Percentiles rank a stretch among this genome's conserved stretches.
phyloP scores from a whole-genome alignment of 2,797 vertebrate species.

The Peromyscus eremicus region DNA sequence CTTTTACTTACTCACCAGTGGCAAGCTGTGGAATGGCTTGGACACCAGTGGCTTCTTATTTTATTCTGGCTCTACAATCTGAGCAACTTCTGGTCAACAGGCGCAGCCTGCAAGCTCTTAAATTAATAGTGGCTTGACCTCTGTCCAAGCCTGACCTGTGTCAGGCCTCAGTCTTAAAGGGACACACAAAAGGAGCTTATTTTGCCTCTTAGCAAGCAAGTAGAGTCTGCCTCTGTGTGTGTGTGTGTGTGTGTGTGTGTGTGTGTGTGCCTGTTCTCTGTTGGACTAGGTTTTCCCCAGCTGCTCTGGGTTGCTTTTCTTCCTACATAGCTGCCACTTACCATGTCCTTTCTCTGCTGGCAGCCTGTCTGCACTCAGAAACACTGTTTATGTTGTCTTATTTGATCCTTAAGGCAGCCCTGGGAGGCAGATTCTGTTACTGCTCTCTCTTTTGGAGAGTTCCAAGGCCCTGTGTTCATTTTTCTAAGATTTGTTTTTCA shows the following conservation, averaged over 20 bases:
- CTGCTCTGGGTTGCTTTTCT: background rate
- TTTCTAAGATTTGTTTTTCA: slow-evolving; percentile 37
- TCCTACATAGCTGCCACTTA: background rate
- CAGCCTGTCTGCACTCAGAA: background rate
- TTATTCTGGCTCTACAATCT: background rate
- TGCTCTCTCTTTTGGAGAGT: background rate
- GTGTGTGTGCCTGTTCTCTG: background rate
- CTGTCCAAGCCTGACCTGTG: background rate
- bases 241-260: no score
- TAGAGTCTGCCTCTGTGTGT: background rate
- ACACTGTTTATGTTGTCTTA: background rate
- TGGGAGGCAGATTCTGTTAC: background rate
- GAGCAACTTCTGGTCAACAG: background rate
- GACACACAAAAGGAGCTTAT: background rate
- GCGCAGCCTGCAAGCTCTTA: background rate
- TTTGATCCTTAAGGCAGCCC: background rate
- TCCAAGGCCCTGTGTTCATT: background rate
- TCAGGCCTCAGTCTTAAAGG: background rate
- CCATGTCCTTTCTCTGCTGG: background rate
- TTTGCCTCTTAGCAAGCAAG: background rate
- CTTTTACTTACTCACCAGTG: background rate
- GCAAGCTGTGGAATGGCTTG: background rate
- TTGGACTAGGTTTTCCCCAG: background rate
- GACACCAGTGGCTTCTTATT: background rate
- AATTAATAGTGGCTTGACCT: background rate